These are phyloP conservation scores for Rugalucina vietnamica DNA, from an alignment of 2,888 invertebrate species.

Conservation along the genomic window DNA sequence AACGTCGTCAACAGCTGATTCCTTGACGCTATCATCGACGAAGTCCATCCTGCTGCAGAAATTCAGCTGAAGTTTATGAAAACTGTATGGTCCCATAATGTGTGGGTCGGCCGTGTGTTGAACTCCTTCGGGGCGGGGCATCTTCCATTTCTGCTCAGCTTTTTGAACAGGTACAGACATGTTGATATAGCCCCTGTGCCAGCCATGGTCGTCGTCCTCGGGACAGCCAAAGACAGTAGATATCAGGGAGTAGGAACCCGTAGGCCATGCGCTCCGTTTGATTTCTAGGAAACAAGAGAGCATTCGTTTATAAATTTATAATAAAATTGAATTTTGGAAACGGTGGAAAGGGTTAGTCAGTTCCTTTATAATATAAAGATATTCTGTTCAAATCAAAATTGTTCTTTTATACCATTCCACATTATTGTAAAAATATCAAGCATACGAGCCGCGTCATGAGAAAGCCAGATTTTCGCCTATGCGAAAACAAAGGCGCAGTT, in stretches of 20 bases:
- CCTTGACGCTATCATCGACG: background rate
- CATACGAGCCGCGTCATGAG: background rate
- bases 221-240: slow-evolving; percentile 64
- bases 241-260: slow-evolving; percentile 49
- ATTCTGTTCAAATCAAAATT: background rate
- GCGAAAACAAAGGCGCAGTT: no score
- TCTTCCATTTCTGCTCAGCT: slow-evolving; percentile 45
- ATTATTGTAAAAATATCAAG: background rate
- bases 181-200: slow-evolving; percentile 57
- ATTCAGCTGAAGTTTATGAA: slow-evolving; percentile 51
- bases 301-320: background rate
- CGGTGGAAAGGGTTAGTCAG: no score
- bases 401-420: background rate
- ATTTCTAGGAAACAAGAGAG: slow-evolving; percentile 23
- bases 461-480: background rate
- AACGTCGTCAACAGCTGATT: background rate
- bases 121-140: background rate
- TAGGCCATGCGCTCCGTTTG: slow-evolving; percentile 43
- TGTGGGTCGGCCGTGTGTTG: slow-evolving; percentile 43
- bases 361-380: background rate
- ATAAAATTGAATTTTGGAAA: no score
- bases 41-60: slow-evolving; percentile 50
- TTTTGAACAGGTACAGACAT: slow-evolving; percentile 34
- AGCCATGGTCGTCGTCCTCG: slow-evolving; percentile 49
- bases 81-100: slow-evolving; percentile 59